Evolutionary conservation across 2,113 vertebrate genomes (phyloP).

Genomic region (Corythaixoides concolor): DNA sequence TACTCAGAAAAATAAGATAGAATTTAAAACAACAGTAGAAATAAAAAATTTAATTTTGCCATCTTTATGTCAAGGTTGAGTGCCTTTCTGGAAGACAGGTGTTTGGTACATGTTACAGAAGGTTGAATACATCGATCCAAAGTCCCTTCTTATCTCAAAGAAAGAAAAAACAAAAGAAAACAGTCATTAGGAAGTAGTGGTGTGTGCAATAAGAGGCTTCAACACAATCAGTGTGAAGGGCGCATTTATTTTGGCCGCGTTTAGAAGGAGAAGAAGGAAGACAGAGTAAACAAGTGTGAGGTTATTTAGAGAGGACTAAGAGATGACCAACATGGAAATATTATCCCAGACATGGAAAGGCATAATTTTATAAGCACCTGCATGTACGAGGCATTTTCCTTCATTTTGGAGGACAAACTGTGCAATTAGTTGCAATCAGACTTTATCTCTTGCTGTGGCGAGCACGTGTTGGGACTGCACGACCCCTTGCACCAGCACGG

Average conservation of each 20-base stretch:
- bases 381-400: neutral
- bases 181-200: neutral
- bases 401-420: neutral
- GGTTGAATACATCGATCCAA: neutral
- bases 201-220: neutral
- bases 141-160: neutral
- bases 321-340: neutral
- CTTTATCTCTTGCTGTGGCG: neutral
- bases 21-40: neutral
- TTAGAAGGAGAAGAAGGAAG: neutral
- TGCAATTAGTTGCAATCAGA: neutral
- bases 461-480: neutral
- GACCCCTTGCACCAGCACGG: neutral
- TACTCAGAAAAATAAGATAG: neutral
- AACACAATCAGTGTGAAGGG: neutral
- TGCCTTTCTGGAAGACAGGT: neutral
- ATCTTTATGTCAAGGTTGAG: neutral
- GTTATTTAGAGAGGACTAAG: neutral
- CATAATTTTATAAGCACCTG: neutral
- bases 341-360: neutral
- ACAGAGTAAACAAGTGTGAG: neutral
- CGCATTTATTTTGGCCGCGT: neutral
- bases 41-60: neutral
- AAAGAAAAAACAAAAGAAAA: neutral
- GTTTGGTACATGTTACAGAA: fast-evolving